Base-by-base conservation (phyloP, 2,888 invertebrate species). In the Eupithecia subfuscata region DNA sequence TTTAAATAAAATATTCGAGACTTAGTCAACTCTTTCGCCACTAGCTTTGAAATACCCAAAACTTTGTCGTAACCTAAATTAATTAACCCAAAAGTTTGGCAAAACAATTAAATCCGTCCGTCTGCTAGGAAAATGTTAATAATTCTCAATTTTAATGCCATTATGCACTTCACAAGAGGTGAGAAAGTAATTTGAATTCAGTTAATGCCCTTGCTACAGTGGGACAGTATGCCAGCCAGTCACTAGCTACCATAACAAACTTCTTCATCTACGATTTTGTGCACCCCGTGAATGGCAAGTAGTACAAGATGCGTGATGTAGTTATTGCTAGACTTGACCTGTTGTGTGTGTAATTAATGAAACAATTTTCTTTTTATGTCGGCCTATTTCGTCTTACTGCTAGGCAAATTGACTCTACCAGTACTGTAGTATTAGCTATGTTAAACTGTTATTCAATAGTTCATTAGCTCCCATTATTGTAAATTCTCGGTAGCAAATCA, bases 131-230 rank as follows among this genome's bases (percentile, higher is more conserved):
- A 89, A 88, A 89, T 88, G 89, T 89, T 91, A 90, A 90, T 90
- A 87, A 88, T 89, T 89, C 85, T 86, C 87, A 89, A 92, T 91
- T 92, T 92, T 91, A 92, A 93, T 90, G 86, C 87, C 88, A 92
- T 92, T 91, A 93, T 93, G 93, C 93, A 94, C 92, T 93, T 88
- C 87, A 87, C 86, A 87, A 91, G 90, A 92, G 93, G 92, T 92
- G 92, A 86, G 88, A 90, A 90, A 90, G 90, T 93, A 90, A 93
- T 93, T 93, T 89, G 90, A 91, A 92, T 93, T 93, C 90, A 91
- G 91, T 92, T 89, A 89, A 85, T 88, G 88, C 86, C 82, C 86
- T 6, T 12, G 9, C 48, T 45, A 69, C 56, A 48, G 43, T 18
- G 37, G 1, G 68, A 25, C 30, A 73, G 72, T 75, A 45, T 1